Base-by-base conservation (phyloP, 2,888 invertebrate genomes). In the Microdon myrmicae region DNA sequence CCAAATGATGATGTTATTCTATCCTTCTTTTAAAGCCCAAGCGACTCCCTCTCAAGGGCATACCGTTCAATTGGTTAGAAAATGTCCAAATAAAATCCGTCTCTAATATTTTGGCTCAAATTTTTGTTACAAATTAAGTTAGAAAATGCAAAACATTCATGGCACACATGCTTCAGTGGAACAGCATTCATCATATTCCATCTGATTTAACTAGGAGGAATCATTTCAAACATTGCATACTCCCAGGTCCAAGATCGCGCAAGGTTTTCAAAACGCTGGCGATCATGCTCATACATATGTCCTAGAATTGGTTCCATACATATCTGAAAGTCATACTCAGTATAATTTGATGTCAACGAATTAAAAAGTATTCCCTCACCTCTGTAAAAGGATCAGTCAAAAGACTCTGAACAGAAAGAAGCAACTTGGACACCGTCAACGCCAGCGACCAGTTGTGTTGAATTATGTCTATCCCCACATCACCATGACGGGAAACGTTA, bases 361-460 rank as follows among this genome's bases (percentile, higher is more conserved):
- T 3, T 69, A 29, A 44, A 51, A 26, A 19, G 17, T n/a, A 13
- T 31, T 29, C n/a, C 32, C 26, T 19, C 70, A 90, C 90, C 75
- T 89, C 86, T 71, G 92, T 92, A 73, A 90, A 94, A 0, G 95
- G 94, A 81, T 96, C 96, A 0, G 93, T 94, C 53, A 94, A 84
- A 56, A 94, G 82, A 71, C 92, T 92, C 82, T 94, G 93, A 67
- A 94, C 89, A 43, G 92, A 93, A 59, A 94, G 87, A 70, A 94
- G 85, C 54, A 94, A 88, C 77, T 93, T 96, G 68, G 92, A 90
- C 74, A 96, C 89, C 28, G 95, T 95, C 67, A 96, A 82, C 1
- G 94, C 95, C 60, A 95, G 82, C n/a, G 94, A 94, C 96, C 96
- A 96, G 81, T 96, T 96, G 81, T 94, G 92, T 72, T 93, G 92